phyloP scores from a whole-genome alignment of 2,888 invertebrate species.

The Heteromyza rotundicornis region DNA sequence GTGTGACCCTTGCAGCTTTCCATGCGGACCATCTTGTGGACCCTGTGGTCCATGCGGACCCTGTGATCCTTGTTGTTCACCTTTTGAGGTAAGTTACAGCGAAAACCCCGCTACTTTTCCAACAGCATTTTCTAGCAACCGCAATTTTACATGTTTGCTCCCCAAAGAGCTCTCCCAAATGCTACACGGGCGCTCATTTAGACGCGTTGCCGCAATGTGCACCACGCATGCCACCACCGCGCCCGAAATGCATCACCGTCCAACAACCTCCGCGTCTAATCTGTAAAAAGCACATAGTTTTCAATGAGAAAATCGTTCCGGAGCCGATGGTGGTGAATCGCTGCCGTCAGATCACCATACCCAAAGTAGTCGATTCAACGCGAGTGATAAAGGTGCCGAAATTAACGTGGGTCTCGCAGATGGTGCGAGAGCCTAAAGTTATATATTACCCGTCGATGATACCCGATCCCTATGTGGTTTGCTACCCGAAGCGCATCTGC shows the following conservation, averaged over 20 bases:
- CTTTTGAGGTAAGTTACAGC: conserved; percentile 58
- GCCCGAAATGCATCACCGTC: conserved; percentile 55
- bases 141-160: conserved; percentile 19
- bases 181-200: conserved; percentile 52
- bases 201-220: conserved; percentile 56
- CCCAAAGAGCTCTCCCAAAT: conserved; percentile 52
- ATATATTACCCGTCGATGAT: conserved; percentile 55
- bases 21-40: conserved; percentile 23
- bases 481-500: conserved; percentile 52
- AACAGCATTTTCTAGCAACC: conserved; percentile 13
- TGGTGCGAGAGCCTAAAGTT: conserved; percentile 57
- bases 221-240: conserved; percentile 50
- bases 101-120: conserved; percentile 9
- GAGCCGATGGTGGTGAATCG: conserved; percentile 56
- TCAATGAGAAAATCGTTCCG: conserved; percentile 53
- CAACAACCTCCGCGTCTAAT: conserved; percentile 57
- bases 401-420: conserved; percentile 53
- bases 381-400: conserved; percentile 56
- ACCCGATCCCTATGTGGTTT: conserved; percentile 57
- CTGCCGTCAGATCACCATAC: conserved; percentile 54
- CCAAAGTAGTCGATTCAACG: conserved; percentile 55
- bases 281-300: conserved; percentile 57
- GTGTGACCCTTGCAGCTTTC: conserved; percentile 45
- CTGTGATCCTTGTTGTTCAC: conserved; percentile 57
- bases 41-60: conserved; percentile 46